phyloP scores from a whole-genome alignment of 2,888 invertebrate genomes.

The Cantharis rufa region DNA sequence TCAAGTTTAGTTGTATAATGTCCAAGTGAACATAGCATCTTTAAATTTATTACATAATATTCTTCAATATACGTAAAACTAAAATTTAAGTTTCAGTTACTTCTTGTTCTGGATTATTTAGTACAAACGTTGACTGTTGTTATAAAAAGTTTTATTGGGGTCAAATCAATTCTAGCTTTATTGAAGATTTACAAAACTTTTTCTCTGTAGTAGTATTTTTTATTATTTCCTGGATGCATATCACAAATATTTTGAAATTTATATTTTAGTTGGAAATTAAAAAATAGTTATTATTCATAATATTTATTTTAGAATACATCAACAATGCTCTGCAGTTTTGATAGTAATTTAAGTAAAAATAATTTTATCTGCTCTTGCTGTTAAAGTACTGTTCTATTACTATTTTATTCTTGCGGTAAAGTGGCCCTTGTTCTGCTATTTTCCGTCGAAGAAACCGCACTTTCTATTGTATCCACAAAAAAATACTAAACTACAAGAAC shows the following conservation, averaged over 20 bases:
- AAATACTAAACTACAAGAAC: too few relatives aligned
- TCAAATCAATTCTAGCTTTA: neutral
- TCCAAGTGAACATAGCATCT: neutral
- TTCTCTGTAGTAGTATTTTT: neutral
- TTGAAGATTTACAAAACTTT: neutral
- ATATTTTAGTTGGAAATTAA: neutral
- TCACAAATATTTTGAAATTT: neutral
- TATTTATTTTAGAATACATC: too few relatives aligned
- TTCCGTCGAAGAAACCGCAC: too few relatives aligned
- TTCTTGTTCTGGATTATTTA: neutral
- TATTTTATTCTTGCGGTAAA: too few relatives aligned
- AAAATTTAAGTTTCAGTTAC: neutral
- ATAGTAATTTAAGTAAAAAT: too few relatives aligned
- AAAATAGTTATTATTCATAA: too few relatives aligned
- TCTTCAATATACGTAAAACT: neutral
- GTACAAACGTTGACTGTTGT: neutral
- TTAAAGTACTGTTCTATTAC: too few relatives aligned
- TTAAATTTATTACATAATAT: neutral
- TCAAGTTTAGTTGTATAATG: neutral
- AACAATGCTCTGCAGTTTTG: too few relatives aligned
- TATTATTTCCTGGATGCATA: neutral
- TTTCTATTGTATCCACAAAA: too few relatives aligned
- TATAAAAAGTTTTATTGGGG: neutral
- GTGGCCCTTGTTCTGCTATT: too few relatives aligned
- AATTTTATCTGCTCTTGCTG: too few relatives aligned